Conservation (phyloP, 2,113 vertebrate genomes). For the Syrrhaptes paradoxus region DNA sequence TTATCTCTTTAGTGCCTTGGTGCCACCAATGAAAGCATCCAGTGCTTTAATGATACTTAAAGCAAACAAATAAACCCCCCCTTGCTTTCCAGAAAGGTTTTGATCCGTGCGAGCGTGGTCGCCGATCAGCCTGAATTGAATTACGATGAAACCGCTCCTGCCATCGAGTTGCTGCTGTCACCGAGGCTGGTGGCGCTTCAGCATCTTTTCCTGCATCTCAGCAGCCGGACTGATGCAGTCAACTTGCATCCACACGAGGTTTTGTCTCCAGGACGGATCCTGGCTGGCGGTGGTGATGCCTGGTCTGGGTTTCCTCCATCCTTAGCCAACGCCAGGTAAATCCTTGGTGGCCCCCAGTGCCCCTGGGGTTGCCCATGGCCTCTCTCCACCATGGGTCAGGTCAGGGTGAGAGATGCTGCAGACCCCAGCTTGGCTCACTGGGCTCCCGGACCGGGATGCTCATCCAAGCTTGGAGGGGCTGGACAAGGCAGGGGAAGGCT, state of each 20-base stretch:
- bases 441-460: background rate
- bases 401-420: background rate
- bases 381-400: background rate
- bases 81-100: background rate
- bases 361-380: background rate
- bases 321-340: background rate
- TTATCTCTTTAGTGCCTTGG: background rate
- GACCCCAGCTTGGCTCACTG: no score
- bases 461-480: background rate
- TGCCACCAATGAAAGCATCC: background rate
- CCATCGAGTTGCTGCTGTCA: accelerated
- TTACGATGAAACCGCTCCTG: background rate
- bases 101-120: accelerated
- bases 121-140: background rate
- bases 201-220: background rate
- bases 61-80: background rate
- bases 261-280: background rate
- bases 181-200: background rate
- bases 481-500: accelerated
- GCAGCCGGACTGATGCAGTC: background rate
- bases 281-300: background rate
- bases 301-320: background rate
- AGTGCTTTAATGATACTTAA: background rate
- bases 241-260: background rate
- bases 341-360: background rate